Evolutionary conservation across 2,797 vertebrate species (phyloP).

Genomic region (Morelia viridis): DNA sequence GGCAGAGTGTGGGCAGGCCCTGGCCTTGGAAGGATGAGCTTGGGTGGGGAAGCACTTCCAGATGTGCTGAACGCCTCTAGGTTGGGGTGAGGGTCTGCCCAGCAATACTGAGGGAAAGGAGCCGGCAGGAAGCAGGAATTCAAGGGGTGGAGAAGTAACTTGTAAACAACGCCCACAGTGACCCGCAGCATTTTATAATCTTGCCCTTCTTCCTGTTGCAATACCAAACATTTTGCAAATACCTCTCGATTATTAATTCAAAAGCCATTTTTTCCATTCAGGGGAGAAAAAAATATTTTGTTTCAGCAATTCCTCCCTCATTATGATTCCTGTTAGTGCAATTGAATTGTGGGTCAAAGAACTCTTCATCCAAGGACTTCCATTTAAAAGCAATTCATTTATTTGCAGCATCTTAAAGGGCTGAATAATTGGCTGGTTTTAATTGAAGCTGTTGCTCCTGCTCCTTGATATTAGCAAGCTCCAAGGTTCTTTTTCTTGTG

Average conservation of each 20-base stretch:
- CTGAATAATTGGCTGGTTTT: constrained; percentile 69
- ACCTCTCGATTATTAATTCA: constrained; percentile 35
- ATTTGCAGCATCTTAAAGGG: constrained; percentile 61
- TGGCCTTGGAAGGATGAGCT: neutral
- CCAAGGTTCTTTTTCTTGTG: constrained; percentile 69
- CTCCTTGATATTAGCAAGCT: constrained; percentile 58
- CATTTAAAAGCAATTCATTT: constrained; percentile 63
- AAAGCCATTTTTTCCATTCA: constrained; percentile 1
- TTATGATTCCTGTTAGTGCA: constrained; percentile 54
- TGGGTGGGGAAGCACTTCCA: neutral
- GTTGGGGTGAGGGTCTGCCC: neutral
- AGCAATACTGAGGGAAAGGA: neutral
- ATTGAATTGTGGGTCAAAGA: constrained; percentile 59
- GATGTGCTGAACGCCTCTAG: neutral
- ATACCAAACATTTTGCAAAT: constrained; percentile 30
- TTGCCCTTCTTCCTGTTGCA: constrained; percentile 12
- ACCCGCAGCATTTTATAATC: neutral
- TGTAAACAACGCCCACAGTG: neutral
- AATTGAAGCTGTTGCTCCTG: constrained; percentile 73
- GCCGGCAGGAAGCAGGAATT: neutral
- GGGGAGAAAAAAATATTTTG: neutral
- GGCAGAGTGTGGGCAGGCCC: neutral
- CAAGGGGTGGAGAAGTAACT: constrained; percentile 10
- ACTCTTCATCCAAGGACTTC: constrained; percentile 56
- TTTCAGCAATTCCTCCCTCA: constrained; percentile 52